These are phyloP conservation scores for Barbus barbus DNA, from an alignment of 2,113 vertebrate species.

Conservation along the genomic window DNA sequence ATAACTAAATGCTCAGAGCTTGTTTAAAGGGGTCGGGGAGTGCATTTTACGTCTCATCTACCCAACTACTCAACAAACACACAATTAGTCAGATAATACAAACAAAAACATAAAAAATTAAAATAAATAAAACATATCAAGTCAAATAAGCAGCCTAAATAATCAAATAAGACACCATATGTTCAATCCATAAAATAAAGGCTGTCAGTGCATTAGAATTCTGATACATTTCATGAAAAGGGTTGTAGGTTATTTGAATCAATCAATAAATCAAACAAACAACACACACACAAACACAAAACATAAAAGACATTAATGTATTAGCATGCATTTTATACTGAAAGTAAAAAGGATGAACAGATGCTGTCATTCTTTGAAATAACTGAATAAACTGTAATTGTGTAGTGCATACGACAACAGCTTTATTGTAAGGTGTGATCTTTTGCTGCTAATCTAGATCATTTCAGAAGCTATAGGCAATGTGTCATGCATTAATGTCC, in stretches of 20 bases:
- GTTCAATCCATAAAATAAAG: background rate
- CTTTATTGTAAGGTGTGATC: background rate
- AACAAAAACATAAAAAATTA: background rate
- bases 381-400: background rate
- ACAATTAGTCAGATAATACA: conserved; percentile 6
- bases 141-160: background rate
- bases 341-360: background rate
- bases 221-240: background rate
- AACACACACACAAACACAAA: too few species aligned
- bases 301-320: background rate
- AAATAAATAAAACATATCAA: background rate
- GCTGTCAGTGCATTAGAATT: background rate
- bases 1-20: background rate
- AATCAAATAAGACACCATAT: conserved; percentile 11
- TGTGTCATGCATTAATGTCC: background rate
- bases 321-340: background rate
- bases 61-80: conserved; percentile 7
- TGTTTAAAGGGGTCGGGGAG: background rate
- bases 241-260: background rate
- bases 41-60: background rate
- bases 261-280: background rate
- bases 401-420: background rate
- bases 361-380: background rate
- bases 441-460: background rate
- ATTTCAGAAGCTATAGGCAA: background rate